These are phyloP conservation scores for Harlomillsia oculata DNA, from an alignment of 1,140 invertebrate species.

Conservation along the genomic window DNA sequence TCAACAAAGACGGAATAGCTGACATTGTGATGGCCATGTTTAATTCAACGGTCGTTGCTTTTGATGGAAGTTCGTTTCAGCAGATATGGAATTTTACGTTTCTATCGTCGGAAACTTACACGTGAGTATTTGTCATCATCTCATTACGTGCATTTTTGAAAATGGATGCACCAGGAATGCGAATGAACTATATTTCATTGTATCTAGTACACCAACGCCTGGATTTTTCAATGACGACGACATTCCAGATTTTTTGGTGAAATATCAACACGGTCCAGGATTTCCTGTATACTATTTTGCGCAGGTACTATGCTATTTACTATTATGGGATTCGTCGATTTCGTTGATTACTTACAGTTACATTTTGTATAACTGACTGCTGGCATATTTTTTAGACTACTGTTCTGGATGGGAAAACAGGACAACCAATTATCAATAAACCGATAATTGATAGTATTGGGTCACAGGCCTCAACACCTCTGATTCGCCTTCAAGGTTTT, in stretches of 20 bases:
- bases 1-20: constrained; percentile 59
- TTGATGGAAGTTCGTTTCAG: constrained; percentile 56
- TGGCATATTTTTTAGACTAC: no score
- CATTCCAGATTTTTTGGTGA: constrained; percentile 71
- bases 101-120: constrained; percentile 48
- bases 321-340: not conserved
- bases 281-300: constrained; percentile 69
- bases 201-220: constrained; percentile 61
- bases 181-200: not conserved
- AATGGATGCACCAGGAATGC: not conserved
- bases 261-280: constrained; percentile 62
- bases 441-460: constrained; percentile 58
- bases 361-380: no score
- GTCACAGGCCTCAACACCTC: constrained; percentile 49
- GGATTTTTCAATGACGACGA: constrained; percentile 71
- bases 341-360: no score
- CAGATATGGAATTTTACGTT: constrained; percentile 64
- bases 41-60: constrained; percentile 52
- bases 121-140: constrained; percentile 37
- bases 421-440: constrained; percentile 50
- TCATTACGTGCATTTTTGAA: not conserved
- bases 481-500: constrained; percentile 47
- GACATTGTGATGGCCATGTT: constrained; percentile 66
- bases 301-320: constrained; percentile 45
- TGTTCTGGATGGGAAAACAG: constrained; percentile 58